Conservation (phyloP, 2,888 invertebrate genomes). For the Eupelmus urozonus region DNA sequence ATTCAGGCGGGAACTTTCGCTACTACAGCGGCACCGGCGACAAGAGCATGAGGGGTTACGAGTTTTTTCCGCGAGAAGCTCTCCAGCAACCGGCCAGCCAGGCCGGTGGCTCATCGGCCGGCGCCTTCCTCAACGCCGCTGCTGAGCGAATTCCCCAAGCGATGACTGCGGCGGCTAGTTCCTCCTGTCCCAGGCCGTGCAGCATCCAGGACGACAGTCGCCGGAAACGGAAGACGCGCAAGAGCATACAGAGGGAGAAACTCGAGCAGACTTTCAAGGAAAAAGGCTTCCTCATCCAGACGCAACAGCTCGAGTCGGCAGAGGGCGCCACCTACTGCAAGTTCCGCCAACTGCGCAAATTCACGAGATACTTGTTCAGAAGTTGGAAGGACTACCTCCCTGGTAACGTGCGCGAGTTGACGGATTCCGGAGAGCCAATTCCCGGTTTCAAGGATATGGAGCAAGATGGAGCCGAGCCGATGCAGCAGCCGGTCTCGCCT, state of each 20-base stretch:
- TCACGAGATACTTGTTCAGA: constrained; percentile 92
- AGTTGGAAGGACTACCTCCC: constrained; percentile 96
- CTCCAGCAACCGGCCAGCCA: constrained; percentile 80
- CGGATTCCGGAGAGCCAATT: constrained; percentile 38
- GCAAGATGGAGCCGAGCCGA: no score
- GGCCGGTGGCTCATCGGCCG: constrained; percentile 78
- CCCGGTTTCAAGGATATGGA: constrained; percentile 39
- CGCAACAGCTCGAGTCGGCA: constrained; percentile 93
- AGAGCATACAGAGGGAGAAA: constrained; percentile 91
- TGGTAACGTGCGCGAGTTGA: constrained; percentile 81
- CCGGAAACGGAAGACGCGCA: constrained; percentile 86
- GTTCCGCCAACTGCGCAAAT: constrained; percentile 92
- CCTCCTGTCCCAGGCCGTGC: constrained; percentile 11
- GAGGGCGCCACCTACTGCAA: constrained; percentile 97
- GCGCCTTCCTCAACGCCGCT: constrained; percentile 76
- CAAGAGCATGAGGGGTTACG: constrained; percentile 87
- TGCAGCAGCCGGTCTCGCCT: constrained; percentile 25
- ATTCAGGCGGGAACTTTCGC: constrained; percentile 91
- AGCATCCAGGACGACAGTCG: constrained; percentile 47
- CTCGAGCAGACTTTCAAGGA: constrained; percentile 95
- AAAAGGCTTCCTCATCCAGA: constrained; percentile 94
- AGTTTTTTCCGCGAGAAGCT: constrained; percentile 87
- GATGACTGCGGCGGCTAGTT: constrained; percentile 40
- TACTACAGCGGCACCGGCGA: constrained; percentile 93
- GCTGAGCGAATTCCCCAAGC: constrained; percentile 79